These are phyloP conservation scores for Spea multiplicata DNA, from an alignment of 2,113 vertebrate species.

Conservation along the genomic window DNA sequence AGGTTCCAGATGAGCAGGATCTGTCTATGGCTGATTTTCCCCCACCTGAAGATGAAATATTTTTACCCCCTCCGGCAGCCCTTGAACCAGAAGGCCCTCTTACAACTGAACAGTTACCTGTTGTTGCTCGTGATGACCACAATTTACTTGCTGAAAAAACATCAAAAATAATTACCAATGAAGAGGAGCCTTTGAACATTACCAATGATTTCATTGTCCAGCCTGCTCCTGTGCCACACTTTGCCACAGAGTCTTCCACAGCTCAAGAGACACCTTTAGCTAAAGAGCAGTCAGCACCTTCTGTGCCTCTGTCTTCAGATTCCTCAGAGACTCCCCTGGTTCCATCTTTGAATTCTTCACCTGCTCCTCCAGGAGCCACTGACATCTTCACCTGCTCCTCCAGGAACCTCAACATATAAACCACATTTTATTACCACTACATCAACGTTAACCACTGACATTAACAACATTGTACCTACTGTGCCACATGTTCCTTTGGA, in stretches of 20 bases:
- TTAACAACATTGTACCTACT: neutral
- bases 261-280: conserved; percentile 22
- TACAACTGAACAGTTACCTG: conserved; percentile 4
- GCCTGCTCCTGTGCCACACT: conserved; percentile 1
- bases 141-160: neutral
- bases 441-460: neutral
- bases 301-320: conserved; percentile 3
- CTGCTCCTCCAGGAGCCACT: neutral
- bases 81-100: neutral
- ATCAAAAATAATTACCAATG: neutral
- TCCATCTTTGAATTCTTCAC: neutral
- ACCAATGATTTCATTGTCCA: neutral
- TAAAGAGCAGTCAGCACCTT: conserved; percentile 20
- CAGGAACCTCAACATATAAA: neutral
- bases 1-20: conserved; percentile 66
- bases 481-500: neutral
- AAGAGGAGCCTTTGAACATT: fast-evolving
- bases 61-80: conserved; percentile 48
- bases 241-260: conserved; percentile 6
- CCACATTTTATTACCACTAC: conserved; percentile 5
- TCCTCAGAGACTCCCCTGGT: neutral
- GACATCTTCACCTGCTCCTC: neutral
- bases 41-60: conserved; percentile 78
- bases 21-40: conserved; percentile 79
- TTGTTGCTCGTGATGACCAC: neutral